Base-by-base conservation (phyloP, 2,888 invertebrate genomes). In the Aradus depressus region DNA sequence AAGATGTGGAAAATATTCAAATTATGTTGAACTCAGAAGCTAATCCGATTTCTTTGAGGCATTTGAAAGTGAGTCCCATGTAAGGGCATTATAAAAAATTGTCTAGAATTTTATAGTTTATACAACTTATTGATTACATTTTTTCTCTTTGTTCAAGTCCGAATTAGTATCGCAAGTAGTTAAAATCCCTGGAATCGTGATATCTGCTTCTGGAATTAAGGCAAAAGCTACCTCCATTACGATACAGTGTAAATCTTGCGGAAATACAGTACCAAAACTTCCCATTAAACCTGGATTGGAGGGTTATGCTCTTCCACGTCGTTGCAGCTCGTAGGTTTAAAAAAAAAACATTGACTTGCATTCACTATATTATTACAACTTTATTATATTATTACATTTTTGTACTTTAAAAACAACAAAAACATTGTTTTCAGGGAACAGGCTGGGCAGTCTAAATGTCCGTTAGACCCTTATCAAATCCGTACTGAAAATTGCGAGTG, bases 401-500 rank as follows among this genome's bases (percentile, higher is more conserved):
- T 28, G 6, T 28, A 28, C n/a, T 28, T 10, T 23, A 43, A 3
- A 5, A 4, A 25, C 21, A n/a, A 18, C 4, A 14, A 5, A 39
- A 21, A 21, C 21, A 16, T 53, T 44, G 23, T 49, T 71, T 70
- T 38, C 67, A 90, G 90, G 14, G 95, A 95, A 65, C 91, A 92
- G 74, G 84, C 88, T 54, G 93, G 93, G 22, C 74, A 86, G 48
- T 86, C 88, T 0, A 88, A 88, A 63, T 98, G 98, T 64, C 96
- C 97, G 0, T 66, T 96, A 50, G 98, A 99, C 71, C 98, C 98
- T 1, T 99, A 89, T 68, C 95, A 92, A 67, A 95, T 99, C 57
- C 81, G 97, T 68, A 96, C 97, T 14, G 97, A 98, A 67, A 95
- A 93, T 69, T 97, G 97, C 68, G 78, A 81, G 60, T 98, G 97